These are phyloP conservation scores for Campoplex capitator DNA, from an alignment of 2,888 invertebrate species.

Conservation along the genomic window DNA sequence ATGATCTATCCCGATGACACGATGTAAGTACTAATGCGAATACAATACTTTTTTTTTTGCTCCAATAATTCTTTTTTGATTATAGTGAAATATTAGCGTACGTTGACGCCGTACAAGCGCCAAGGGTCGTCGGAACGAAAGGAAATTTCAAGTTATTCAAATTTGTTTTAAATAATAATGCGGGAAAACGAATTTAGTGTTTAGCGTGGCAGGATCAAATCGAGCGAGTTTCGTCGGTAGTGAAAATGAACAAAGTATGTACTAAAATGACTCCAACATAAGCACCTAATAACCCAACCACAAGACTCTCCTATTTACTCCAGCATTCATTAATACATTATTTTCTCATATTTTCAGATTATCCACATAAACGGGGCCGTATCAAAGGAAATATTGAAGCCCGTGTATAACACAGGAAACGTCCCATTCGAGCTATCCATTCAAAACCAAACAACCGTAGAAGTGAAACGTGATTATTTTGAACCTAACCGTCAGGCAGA, in stretches of 20 bases:
- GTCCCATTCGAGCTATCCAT: slow-evolving; percentile 3
- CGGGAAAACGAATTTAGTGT: no score
- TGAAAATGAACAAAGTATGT: slow-evolving; percentile 35
- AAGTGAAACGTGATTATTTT: background rate
- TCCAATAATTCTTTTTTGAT: background rate
- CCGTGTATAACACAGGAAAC: slow-evolving; percentile 14
- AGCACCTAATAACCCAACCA: background rate
- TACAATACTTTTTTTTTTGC: background rate
- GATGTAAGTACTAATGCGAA: slow-evolving; percentile 14
- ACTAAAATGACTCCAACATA: no score
- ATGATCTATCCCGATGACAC: slow-evolving; percentile 22
- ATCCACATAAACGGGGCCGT: slow-evolving; percentile 20
- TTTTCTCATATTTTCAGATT: slow-evolving; percentile 25
- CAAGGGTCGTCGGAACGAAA: slow-evolving; percentile 13
- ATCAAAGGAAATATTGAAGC: slow-evolving; percentile 9
- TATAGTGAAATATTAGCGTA: slow-evolving; percentile 25
- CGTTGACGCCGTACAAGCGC: background rate
- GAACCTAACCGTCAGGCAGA: background rate
- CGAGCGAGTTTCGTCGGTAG: background rate
- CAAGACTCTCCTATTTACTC: background rate
- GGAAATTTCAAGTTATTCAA: slow-evolving; percentile 12
- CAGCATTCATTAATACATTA: background rate
- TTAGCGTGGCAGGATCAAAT: slow-evolving; percentile 43
- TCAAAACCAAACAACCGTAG: slow-evolving; percentile 1
- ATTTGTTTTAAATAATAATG: no score